Percentiles rank a stretch among this genome's conserved stretches.
These are phyloP conservation scores for Prunella fulvescens DNA, from an alignment of 2,113 vertebrate species.

Conservation along the genomic window DNA sequence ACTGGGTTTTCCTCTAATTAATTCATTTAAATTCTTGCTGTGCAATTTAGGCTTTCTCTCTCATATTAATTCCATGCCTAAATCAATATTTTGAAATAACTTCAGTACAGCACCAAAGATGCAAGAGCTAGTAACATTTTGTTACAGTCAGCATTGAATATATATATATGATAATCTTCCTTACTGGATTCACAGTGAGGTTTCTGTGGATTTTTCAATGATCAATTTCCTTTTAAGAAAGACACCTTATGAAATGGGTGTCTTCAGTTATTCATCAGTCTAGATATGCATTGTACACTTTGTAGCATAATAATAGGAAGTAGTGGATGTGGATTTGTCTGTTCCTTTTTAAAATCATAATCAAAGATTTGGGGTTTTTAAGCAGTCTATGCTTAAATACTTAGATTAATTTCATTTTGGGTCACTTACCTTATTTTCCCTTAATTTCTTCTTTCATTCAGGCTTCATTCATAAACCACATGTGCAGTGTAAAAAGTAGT, in stretches of 20 bases:
- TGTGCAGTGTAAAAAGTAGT: neutral
- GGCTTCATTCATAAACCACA: neutral
- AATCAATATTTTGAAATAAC: neutral
- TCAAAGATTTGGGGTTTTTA: neutral
- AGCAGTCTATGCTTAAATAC: neutral
- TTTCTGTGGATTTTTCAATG: neutral
- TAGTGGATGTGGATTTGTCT: neutral
- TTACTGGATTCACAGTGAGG: neutral
- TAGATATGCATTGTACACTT: neutral
- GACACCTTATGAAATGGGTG: neutral
- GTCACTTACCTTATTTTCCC: conserved; percentile 51
- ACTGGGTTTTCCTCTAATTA: neutral
- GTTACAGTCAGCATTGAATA: neutral
- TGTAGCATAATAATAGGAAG: neutral
- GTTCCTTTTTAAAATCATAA: neutral
- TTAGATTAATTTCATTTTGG: neutral
- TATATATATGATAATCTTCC: neutral
- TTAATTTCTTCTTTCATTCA: neutral
- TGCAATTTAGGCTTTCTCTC: neutral
- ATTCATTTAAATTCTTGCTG: neutral
- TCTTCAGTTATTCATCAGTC: neutral
- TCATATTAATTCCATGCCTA: neutral
- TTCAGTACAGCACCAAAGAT: neutral
- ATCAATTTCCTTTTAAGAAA: neutral
- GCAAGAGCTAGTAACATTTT: neutral